Conservation (phyloP, 1,140 invertebrate genomes). For the Pogonus chalceus region DNA sequence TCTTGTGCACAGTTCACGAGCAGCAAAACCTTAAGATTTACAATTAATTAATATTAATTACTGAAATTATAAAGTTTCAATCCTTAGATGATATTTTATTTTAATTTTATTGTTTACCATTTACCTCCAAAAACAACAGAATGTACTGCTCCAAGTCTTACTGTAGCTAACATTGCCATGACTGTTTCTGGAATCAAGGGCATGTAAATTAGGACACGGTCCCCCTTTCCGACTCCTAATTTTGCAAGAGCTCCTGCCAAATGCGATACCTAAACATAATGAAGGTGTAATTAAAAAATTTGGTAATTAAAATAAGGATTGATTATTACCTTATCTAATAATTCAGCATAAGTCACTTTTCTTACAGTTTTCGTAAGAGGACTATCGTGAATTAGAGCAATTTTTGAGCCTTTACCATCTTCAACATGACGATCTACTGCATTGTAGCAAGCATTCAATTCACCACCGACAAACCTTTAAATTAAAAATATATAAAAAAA, state of each 20-base stretch:
- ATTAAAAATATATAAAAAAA: slow-evolving; percentile 1
- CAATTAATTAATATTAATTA: background rate
- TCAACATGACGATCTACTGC: slow-evolving; percentile 81
- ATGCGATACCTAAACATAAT: slow-evolving; percentile 47
- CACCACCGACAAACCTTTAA: slow-evolving; percentile 73
- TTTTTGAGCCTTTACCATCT: slow-evolving; percentile 62
- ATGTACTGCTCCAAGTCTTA: slow-evolving; percentile 73
- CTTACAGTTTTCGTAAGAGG: slow-evolving; percentile 67
- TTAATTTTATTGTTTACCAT: slow-evolving; percentile 3
- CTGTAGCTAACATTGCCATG: slow-evolving; percentile 74
- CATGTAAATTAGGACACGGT: slow-evolving; percentile 82
- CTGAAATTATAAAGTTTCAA: background rate
- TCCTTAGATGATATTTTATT: background rate
- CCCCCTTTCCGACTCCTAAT: slow-evolving; percentile 65
- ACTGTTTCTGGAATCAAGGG: slow-evolving; percentile 81
- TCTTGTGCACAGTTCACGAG: slow-evolving; percentile 70
- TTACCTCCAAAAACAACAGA: slow-evolving; percentile 81
- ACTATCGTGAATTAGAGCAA: slow-evolving; percentile 83
- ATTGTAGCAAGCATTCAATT: slow-evolving; percentile 89
- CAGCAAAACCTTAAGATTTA: slow-evolving; percentile 62
- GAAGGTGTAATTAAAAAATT: background rate
- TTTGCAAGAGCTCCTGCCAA: slow-evolving; percentile 65
- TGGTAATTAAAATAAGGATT: background rate
- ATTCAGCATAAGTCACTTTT: slow-evolving; percentile 69
- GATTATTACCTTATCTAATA: slow-evolving; percentile 57